Evolutionary conservation across 2,888 invertebrate genomes (phyloP).

Genomic region (Drosophila parthenogenetica): DNA sequence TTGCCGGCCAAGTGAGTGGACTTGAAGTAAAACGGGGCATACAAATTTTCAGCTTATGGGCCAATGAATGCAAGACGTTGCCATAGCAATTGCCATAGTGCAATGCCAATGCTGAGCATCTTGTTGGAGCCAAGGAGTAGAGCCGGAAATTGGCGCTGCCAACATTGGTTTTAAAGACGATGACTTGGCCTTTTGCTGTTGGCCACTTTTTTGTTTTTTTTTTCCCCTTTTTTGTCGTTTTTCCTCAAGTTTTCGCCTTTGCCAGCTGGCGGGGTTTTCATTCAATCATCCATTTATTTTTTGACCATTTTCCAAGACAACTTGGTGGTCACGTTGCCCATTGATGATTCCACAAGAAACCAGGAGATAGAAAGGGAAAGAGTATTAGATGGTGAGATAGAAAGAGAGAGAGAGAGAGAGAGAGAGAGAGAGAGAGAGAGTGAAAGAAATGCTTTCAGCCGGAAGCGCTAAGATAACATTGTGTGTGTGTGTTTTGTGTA

Average conservation of each 20-base stretch:
- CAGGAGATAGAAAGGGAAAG: constrained; percentile 6
- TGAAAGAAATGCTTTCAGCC: constrained; percentile 81
- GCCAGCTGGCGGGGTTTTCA: constrained; percentile 79
- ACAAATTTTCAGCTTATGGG: constrained; percentile 76
- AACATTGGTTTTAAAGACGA: constrained; percentile 78
- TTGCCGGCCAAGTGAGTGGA: constrained; percentile 52
- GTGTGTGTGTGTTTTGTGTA: constrained; percentile 41
- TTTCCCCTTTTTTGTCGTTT: constrained; percentile 20
- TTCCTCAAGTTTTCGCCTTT: constrained; percentile 59
- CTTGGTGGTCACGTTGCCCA: constrained; percentile 79
- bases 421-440: constrained; percentile 26
- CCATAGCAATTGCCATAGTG: constrained; percentile 46
- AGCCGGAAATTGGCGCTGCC: constrained; percentile 74
- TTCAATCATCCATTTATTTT: constrained; percentile 81
- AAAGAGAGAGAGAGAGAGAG: constrained; percentile 15
- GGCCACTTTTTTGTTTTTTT: constrained; percentile 47
- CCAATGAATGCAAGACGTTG: constrained; percentile 77
- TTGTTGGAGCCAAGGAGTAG: constrained; percentile 30
- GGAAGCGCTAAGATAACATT: constrained; percentile 82
- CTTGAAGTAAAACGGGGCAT: constrained; percentile 57
- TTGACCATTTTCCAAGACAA: constrained; percentile 77
- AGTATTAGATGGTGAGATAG: constrained; percentile 9
- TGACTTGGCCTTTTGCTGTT: constrained; percentile 75
- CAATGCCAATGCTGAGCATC: constrained; percentile 43
- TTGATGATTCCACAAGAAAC: constrained; percentile 60